Conservation (phyloP, 2,113 vertebrate genomes). For the Loxodonta africana region DNA sequence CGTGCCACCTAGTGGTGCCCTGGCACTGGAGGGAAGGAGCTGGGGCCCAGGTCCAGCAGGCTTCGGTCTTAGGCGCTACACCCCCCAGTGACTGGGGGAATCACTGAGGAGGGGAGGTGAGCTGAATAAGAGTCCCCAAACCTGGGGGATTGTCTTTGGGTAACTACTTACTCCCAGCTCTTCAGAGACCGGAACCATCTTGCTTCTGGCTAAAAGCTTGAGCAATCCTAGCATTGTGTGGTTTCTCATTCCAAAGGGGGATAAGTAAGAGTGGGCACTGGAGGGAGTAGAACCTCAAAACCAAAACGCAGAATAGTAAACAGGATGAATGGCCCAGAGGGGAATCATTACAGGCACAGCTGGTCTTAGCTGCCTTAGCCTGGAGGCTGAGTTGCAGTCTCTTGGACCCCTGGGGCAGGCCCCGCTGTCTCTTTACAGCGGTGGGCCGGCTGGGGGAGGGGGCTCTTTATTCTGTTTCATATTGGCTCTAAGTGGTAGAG, state of each 20-base stretch:
- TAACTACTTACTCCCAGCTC: constrained; percentile 7
- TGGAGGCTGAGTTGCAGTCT: neutral
- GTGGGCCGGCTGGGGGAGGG: neutral
- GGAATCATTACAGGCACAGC: neutral
- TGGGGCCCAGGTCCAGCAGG: neutral
- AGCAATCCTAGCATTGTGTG: neutral
- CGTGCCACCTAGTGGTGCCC: neutral
- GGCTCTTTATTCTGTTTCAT: neutral
- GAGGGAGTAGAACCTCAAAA: neutral
- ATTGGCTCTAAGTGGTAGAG: neutral
- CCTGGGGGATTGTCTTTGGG: neutral
- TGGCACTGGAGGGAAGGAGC: neutral
- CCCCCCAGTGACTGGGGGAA: neutral
- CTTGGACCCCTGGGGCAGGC: neutral
- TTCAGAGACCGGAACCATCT: constrained; percentile 26
- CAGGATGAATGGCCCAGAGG: neutral
- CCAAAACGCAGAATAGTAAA: neutral
- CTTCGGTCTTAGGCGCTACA: neutral
- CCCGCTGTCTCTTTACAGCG: too few relatives aligned
- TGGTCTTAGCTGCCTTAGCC: neutral
- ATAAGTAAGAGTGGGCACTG: constrained; percentile 12
- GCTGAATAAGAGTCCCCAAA: neutral
- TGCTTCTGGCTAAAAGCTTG: neutral
- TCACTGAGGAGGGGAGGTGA: neutral
- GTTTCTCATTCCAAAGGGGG: constrained; percentile 18